Percentiles rank a stretch among this genome's conserved stretches.
Evolutionary conservation across 2,113 vertebrate species (phyloP).

Genomic region (Caranx ignobilis): DNA sequence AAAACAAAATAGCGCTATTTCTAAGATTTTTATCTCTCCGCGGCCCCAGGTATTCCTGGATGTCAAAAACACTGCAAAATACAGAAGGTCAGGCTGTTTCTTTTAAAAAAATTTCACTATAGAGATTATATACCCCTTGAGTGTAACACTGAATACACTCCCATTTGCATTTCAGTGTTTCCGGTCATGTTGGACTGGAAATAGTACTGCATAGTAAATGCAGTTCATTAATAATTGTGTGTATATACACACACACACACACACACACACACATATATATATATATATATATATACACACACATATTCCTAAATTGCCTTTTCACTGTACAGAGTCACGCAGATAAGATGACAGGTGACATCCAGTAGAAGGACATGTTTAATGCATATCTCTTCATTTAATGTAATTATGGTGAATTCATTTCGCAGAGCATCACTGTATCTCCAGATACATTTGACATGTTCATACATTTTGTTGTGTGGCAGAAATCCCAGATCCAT

Average conservation of each 20-base stretch:
- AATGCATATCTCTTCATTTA: constrained; percentile 50
- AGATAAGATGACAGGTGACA: constrained; percentile 30
- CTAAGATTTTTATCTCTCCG: constrained; percentile 47
- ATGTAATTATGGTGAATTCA: constrained; percentile 51
- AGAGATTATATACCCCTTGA: constrained; percentile 8
- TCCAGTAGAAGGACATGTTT: constrained; percentile 4
- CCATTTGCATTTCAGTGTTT: constrained; percentile 35
- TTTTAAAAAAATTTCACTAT: constrained; percentile 11
- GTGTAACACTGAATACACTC: constrained; percentile 1
- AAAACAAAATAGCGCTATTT: constrained; percentile 34
- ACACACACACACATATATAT: too few species aligned
- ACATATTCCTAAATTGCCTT: constrained; percentile 1
- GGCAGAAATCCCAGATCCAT: constrained; percentile 60
- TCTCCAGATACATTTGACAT: constrained; percentile 64
- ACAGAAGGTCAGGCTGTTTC: constrained; percentile 5
- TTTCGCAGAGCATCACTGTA: constrained; percentile 30
- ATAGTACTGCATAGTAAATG: constrained; percentile 16
- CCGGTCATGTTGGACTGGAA: not conserved
- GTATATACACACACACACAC: too few species aligned
- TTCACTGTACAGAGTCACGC: constrained; percentile 14
- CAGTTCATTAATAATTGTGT: constrained; percentile 36
- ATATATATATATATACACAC: too few species aligned
- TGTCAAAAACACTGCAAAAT: constrained; percentile 40
- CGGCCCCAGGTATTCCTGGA: constrained; percentile 33
- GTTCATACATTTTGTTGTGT: constrained; percentile 54